phyloP scores from a whole-genome alignment of 2,888 invertebrate species.

The Hirudinaria manillensis region DNA sequence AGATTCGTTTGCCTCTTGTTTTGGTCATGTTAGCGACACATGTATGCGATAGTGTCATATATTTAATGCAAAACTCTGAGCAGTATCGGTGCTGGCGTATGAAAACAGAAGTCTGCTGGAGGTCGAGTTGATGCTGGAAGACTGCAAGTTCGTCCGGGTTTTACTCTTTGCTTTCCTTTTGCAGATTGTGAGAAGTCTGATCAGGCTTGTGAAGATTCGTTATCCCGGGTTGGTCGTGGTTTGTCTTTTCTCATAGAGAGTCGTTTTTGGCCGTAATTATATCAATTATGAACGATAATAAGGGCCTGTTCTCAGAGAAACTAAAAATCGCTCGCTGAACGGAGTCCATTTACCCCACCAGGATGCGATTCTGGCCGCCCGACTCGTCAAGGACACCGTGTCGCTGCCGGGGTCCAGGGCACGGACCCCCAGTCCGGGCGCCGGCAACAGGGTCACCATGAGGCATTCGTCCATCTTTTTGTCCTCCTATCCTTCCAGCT shows the following conservation, averaged over 20 bases:
- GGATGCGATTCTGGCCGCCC: conserved; percentile 4
- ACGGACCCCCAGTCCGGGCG: conserved; percentile 58
- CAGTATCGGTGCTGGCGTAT: too few species aligned
- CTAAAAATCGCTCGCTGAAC: neutral
- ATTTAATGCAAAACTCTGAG: too few species aligned
- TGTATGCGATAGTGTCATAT: too few species aligned
- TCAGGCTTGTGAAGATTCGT: neutral
- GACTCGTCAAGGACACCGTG: conserved; percentile 25
- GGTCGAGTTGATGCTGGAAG: too few species aligned
- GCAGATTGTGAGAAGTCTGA: conserved; percentile 12
- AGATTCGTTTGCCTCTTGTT: neutral
- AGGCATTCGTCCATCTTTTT: conserved; percentile 21
- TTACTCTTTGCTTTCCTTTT: neutral
- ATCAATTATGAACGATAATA: too few species aligned
- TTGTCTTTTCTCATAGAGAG: too few species aligned
- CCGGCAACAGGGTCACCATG: conserved; percentile 10
- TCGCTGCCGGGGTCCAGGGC: conserved; percentile 29
- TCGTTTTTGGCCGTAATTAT: too few species aligned
- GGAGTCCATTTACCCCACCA: too few species aligned
- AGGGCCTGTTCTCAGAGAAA: too few species aligned
- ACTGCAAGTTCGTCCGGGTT: neutral
- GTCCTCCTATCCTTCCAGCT: conserved; percentile 21
- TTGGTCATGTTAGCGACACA: too few species aligned
- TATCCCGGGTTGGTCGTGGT: neutral
- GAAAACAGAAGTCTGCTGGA: too few species aligned